Evolutionary conservation across 2,888 invertebrate genomes (phyloP), one percentile per base, ranked within the genome.

Genomic region (Pachydiplax longipennis): DNA sequence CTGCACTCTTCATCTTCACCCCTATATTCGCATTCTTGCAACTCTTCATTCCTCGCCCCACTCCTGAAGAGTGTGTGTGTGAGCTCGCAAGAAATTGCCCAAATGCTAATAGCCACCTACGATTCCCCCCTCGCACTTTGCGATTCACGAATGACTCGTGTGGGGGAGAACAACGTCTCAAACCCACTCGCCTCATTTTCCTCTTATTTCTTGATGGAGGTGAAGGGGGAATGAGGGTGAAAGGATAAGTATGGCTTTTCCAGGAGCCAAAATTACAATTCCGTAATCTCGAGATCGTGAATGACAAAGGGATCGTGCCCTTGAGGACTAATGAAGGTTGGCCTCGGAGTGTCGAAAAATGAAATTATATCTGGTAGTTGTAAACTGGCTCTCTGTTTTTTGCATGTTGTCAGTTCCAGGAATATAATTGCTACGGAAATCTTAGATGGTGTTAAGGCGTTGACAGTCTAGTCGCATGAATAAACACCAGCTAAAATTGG

Each of bases 81-180:
- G 18, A 25, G 73, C 6, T 73, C 15, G 73, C 73, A 73, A 73
- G 73, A 73, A 73, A 73, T 73, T 73, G 73, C 73, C 73, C 73
- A 73, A 73, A 73, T 73, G 73, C 73, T 73, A 73, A 73, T 73
- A 73, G 73, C 73, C 73, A 73, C 73, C 73, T 73, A 73, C 73
- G 31, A 6, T 10, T n/a, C n/a, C 65, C 65, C 31, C 73, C 73
- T 13, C 22, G 25, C 25, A 31, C 73, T 25, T 73, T 22, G 73
- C 31, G 25, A 25, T 65, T 25, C 13, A 22, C 22, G 65, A 65
- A 65, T 65, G 65, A n/a, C 12, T 73, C 22, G 73, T 31, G 73
- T 13, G 73, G 73, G 31, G 73, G 31, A 5, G 25, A n/a, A 31
- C 73, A 31, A 25, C 73, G 73, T 73, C 73, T 73, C 65, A 25